Evolutionary conservation across 2,888 invertebrate genomes (phyloP), one percentile per base, ranked within the genome.

Genomic region (Temnothorax ravouxi): DNA sequence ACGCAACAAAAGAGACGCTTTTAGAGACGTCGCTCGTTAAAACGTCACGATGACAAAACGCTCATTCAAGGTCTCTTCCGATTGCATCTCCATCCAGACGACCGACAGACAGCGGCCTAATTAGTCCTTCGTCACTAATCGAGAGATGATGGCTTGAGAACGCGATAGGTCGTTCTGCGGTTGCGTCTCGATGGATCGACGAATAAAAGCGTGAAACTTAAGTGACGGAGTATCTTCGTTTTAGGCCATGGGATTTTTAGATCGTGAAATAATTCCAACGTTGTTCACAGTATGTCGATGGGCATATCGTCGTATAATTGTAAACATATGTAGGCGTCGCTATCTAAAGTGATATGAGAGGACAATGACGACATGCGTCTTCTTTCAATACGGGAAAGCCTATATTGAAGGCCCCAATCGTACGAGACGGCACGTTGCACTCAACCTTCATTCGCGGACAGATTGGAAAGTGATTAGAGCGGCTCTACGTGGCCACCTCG

Each of bases 1-100:
- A 86, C 87, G 89, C 86, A 86, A 88, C 84, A 67, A 80, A 79
- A 82, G 81, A 54, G 81, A 59, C 25, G 79, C 52, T 83, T 87
- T 75, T 59, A 56, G n/a, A 61, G 52, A 56, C 52, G 50, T 15
- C 15, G 56, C 47, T 67, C 59, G 21, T 38, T 79, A 71, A 83
- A 76, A 62, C 44, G 34, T 69, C 77, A 50, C 41, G 25, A 18
- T 15, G 25, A 38, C 72, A 44, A 59, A 41, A 50, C 25, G 56
- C 56, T 76, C 67, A 21, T 41, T 62, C 74, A 52, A 64, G 54
- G 71, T 47, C 69, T 59, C 15, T n/a, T 59, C 15, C 25, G 38
- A 13, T 80, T 47, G 59, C 44, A 29, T 80, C 67, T 67, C 25
- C 82, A 69, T 69, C 34, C 69, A 81, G 83, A 83, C 83, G 56